Evolutionary conservation across 2,113 vertebrate genomes (phyloP).

Genomic region (Anguilla japonica): DNA sequence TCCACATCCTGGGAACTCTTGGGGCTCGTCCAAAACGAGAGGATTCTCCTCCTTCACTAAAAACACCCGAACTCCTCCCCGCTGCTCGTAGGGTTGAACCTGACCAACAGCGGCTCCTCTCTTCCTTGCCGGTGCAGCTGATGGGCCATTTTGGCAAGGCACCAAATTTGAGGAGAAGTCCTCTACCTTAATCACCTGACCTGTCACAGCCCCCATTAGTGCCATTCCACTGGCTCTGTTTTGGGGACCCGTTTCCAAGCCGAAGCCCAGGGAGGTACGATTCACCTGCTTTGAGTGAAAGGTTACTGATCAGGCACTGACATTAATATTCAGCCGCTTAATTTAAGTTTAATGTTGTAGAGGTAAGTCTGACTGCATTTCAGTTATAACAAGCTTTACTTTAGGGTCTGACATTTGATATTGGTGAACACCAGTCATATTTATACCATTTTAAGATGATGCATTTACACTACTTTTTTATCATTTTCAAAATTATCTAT

Average conservation of each 20-base stretch:
- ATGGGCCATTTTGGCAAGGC: background rate
- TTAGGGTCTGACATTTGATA: background rate
- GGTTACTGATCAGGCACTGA: background rate
- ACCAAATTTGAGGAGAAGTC: constrained; percentile 41
- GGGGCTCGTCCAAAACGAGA: constrained; percentile 46
- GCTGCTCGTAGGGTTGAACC: constrained; percentile 25
- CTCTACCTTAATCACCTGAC: constrained; percentile 59
- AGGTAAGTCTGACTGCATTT: background rate
- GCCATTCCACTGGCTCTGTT: constrained; percentile 18
- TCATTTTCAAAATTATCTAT: too few species aligned
- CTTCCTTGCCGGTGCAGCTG: background rate
- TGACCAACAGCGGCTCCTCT: background rate
- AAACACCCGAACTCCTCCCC: constrained; percentile 54
- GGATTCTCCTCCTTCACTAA: constrained; percentile 69
- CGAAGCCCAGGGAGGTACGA: constrained; percentile 1
- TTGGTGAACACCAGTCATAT: too few species aligned
- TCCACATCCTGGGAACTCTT: constrained; percentile 34
- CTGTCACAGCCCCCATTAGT: constrained; percentile 15
- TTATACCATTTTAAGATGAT: too few species aligned
- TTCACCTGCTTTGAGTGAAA: background rate
- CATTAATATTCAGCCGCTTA: background rate
- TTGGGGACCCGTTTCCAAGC: constrained; percentile 22
- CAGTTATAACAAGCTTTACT: background rate
- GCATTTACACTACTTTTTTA: too few species aligned
- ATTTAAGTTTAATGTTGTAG: background rate